These are phyloP conservation scores for Characodon lateralis DNA, from an alignment of 2,797 vertebrate genomes.

Conservation along the genomic window DNA sequence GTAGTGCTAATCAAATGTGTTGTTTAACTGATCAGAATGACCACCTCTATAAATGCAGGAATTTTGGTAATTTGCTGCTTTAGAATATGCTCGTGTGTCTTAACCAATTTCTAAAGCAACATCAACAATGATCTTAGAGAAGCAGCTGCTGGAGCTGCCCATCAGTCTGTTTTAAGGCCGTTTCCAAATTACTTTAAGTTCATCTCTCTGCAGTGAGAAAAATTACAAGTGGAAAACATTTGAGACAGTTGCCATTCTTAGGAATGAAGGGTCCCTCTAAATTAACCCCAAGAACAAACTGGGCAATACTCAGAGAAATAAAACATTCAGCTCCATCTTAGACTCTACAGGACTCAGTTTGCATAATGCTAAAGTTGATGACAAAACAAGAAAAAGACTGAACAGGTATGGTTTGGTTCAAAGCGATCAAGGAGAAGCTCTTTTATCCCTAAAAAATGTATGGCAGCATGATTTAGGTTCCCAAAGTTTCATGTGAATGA, in stretches of 20 bases:
- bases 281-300: background rate
- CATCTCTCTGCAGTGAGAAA: background rate
- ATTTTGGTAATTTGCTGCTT: background rate
- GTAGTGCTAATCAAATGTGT: background rate
- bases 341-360: background rate
- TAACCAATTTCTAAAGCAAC: too few relatives aligned
- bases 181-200: background rate
- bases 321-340: background rate
- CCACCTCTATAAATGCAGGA: background rate
- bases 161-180: background rate
- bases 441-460: background rate
- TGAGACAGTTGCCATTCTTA: background rate
- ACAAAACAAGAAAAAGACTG: background rate
- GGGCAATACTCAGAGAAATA: background rate
- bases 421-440: background rate
- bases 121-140: too few relatives aligned
- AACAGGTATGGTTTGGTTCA: background rate
- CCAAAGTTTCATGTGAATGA: background rate
- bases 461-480: background rate
- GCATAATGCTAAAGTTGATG: background rate
- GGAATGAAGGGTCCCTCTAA: background rate
- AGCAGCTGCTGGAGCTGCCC: too few relatives aligned
- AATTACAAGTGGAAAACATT: background rate
- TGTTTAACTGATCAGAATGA: background rate
- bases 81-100: background rate